Evolutionary conservation across 2,113 vertebrate species (phyloP).

Genomic region (Opisthocomus hoazin): DNA sequence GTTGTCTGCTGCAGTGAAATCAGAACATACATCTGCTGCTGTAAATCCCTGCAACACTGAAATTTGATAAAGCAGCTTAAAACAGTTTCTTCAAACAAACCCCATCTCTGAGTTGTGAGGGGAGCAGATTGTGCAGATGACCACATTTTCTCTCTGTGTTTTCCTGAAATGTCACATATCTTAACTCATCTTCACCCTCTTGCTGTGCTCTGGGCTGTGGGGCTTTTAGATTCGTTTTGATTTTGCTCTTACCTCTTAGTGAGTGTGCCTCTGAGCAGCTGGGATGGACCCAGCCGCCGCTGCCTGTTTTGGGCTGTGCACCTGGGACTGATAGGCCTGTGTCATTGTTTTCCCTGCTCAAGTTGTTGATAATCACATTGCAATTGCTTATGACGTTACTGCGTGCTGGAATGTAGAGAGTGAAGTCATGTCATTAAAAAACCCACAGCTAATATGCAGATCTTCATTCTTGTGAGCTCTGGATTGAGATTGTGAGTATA

Average conservation of each 20-base stretch:
- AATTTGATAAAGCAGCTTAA: background rate
- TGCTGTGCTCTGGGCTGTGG: background rate
- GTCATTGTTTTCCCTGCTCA: rapidly evolving
- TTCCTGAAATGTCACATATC: background rate
- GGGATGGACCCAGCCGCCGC: background rate
- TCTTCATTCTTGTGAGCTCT: background rate
- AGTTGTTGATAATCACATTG: too few species aligned
- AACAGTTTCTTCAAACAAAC: background rate
- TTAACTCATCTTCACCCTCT: background rate
- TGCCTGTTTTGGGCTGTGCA: background rate
- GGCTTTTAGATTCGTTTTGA: background rate
- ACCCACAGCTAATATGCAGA: background rate
- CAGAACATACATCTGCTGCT: background rate
- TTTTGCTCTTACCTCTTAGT: too few species aligned
- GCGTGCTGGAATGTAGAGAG: background rate
- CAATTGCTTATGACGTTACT: background rate
- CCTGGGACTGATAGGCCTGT: background rate
- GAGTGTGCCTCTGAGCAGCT: background rate
- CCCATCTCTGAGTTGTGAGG: background rate
- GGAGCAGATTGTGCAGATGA: background rate
- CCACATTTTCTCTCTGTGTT: background rate
- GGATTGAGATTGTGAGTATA: background rate
- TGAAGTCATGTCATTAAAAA: background rate
- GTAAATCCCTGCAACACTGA: background rate
- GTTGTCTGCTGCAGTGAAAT: background rate